These are phyloP conservation scores for Microchirus variegatus DNA, from an alignment of 2,797 vertebrate genomes.

Conservation along the genomic window DNA sequence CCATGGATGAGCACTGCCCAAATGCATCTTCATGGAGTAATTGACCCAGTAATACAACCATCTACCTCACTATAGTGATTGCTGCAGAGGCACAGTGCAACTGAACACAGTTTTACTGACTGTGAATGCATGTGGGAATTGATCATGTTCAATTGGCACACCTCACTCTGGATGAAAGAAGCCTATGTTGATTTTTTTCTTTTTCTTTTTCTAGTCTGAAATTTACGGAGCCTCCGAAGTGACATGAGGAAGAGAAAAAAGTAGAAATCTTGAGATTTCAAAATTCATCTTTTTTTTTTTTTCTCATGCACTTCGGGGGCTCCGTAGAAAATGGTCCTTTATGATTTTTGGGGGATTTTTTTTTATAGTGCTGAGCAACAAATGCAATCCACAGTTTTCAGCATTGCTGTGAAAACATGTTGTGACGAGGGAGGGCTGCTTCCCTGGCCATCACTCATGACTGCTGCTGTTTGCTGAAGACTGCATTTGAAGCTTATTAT, in stretches of 20 bases:
- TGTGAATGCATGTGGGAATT: constrained; percentile 16
- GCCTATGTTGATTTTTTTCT: constrained; percentile 10
- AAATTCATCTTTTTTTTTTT: too few relatives aligned
- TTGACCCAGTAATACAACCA: too few relatives aligned
- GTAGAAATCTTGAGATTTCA: too few relatives aligned
- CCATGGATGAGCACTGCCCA: too few relatives aligned
- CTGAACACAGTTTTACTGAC: constrained; percentile 25
- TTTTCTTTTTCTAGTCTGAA: constrained; percentile 12
- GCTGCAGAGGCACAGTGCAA: constrained; percentile 26
- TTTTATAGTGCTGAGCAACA: not conserved
- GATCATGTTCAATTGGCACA: constrained; percentile 24
- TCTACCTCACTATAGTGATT: constrained; percentile 27
- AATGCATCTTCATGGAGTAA: too few relatives aligned
- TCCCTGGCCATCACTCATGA: not conserved
- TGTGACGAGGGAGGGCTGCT: not conserved
- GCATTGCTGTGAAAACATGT: not conserved
- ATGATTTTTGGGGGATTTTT: not conserved
- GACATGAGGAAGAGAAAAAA: too few relatives aligned
- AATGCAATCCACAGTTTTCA: not conserved
- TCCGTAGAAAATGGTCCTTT: constrained; percentile 15
- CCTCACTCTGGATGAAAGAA: constrained; percentile 21
- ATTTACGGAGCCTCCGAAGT: too few relatives aligned
- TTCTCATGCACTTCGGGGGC: too few relatives aligned
- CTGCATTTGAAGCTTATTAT: constrained; percentile 20
- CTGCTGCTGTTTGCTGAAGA: constrained; percentile 18